Evolutionary conservation across 2,113 vertebrate species (phyloP).

Genomic region (Pitta sordida): DNA sequence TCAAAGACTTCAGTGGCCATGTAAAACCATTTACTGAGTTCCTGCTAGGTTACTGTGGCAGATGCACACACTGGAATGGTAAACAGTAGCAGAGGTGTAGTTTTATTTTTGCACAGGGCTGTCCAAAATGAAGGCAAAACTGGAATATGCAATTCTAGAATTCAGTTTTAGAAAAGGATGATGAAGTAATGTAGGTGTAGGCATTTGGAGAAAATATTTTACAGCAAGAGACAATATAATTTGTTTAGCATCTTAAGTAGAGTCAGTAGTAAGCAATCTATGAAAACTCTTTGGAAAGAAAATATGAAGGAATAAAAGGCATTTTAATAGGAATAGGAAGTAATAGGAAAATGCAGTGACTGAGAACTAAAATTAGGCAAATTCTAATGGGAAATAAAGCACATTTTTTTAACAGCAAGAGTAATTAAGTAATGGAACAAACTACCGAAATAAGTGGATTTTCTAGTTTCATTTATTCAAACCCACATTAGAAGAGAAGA

Average conservation of each 20-base stretch:
- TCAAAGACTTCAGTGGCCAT: neutral
- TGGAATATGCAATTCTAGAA: neutral
- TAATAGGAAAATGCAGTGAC: neutral
- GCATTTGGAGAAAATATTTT: neutral
- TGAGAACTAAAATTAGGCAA: neutral
- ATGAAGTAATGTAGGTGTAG: neutral
- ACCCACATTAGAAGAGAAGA: neutral
- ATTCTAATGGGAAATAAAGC: neutral
- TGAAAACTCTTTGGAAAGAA: neutral
- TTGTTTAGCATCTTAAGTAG: neutral
- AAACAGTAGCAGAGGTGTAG: neutral
- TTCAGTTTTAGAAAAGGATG: neutral
- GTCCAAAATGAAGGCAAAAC: neutral
- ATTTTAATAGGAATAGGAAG: neutral
- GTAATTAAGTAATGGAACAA: neutral
- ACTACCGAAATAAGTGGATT: neutral
- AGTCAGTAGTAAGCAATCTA: neutral
- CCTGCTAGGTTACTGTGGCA: neutral
- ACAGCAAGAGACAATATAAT: neutral
- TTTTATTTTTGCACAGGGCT: neutral
- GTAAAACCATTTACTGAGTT: neutral
- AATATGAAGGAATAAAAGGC: neutral
- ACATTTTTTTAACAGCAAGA: neutral
- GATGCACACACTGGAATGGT: neutral
- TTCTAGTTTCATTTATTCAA: neutral